These are phyloP conservation scores for Periphyllus acericola DNA, from an alignment of 2,888 invertebrate species.

Conservation along the genomic window DNA sequence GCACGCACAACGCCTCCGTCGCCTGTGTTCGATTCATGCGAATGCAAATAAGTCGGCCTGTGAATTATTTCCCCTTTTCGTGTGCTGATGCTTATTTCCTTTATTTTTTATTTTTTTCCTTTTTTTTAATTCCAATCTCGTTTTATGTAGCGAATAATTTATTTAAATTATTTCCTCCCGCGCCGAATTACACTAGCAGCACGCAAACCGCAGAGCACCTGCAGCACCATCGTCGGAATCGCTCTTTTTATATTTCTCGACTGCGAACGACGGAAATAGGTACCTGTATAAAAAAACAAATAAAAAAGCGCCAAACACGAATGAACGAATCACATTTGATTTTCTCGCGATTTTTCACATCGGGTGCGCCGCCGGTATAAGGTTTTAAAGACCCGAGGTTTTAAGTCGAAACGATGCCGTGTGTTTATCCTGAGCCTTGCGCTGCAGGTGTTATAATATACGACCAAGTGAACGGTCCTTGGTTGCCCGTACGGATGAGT, in stretches of 20 bases:
- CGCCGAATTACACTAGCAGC: neutral
- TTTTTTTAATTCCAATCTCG: constrained; percentile 40
- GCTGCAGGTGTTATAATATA: no score
- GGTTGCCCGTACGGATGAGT: no score
- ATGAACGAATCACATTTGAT: neutral
- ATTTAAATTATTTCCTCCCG: constrained; percentile 42
- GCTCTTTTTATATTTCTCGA: neutral
- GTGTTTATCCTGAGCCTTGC: neutral
- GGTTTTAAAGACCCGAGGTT: neutral
- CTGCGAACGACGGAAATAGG: neutral
- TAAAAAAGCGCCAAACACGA: neutral
- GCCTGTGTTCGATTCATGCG: neutral
- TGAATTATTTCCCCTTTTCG: constrained; percentile 14
- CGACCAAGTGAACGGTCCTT: no score
- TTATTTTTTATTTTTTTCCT: constrained; percentile 1
- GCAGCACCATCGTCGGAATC: neutral
- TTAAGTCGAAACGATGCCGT: neutral
- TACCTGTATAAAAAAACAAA: neutral
- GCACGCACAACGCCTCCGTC: neutral
- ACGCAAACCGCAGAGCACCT: neutral
- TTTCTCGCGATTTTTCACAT: neutral
- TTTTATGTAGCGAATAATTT: constrained; percentile 57
- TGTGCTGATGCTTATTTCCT: constrained; percentile 1
- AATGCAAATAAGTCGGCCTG: constrained; percentile 34
- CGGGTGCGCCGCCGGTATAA: neutral